Base-by-base conservation (phyloP, 2,888 invertebrate genomes). In the Meta bourneti region DNA sequence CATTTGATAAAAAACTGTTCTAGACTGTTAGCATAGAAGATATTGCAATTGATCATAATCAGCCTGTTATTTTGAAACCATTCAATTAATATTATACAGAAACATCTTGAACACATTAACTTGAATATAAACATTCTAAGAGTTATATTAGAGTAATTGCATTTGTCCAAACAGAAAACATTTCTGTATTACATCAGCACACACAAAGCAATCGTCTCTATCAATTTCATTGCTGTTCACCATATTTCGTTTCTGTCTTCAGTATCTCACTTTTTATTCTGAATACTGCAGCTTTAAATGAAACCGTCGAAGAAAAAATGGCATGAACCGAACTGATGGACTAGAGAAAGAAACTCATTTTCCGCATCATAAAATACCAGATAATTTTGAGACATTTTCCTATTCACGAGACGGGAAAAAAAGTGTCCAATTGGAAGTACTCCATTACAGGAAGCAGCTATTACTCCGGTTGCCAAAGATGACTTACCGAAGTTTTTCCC, bases 261-360 rank as follows among this genome's bases (percentile, higher is more conserved):
- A 34, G 34, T 34, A 34, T 34, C 34, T 34, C 34, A 2, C 4
- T 34, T 34, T 34, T 34, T 34, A 34, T 34, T n/a, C n/a, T 34
- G 34, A 34, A 4, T 34, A 2, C 34, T 34, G 34, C 4, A 34
- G 34, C 34, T 34, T 34, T 34, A 34, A 34, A 34, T 34, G 34
- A 34, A 34, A 34, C 34, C 34, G 34, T 61, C 61, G 61, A 9
- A 4, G 34, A 34, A 34, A 34, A 34, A 61, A 61, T 61, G 61
- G 5, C 61, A 61, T 7, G 61, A 61, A 61, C 11, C 11, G 5
- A 61, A 16, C 61, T 11, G 61, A 61, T 61, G 11, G 61, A 61
- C 16, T 61, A 61, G 13, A 34, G 61, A 61, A 79, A 16, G 34
- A 54, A 79, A 20, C 20, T 79, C 61, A 79, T 79, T 79, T 79